These are phyloP conservation scores for Diarsia brunnea DNA, from an alignment of 2,888 invertebrate species.

Conservation along the genomic window DNA sequence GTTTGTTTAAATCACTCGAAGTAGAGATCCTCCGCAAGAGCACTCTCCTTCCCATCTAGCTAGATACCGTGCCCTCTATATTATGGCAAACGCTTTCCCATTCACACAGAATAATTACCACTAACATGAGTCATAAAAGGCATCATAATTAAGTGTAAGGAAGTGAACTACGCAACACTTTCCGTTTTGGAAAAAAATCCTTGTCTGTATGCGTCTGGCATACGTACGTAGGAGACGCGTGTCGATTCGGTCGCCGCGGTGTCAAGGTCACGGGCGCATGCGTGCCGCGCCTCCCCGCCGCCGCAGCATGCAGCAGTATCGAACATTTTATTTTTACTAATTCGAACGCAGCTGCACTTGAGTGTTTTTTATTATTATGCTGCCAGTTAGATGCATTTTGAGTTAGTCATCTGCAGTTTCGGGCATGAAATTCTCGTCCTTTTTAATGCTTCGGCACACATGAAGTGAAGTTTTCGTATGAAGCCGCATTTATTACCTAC, in stretches of 20 bases:
- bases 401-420: slow-evolving; percentile 38
- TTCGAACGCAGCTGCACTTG: slow-evolving; percentile 64
- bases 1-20: not conserved
- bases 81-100: not conserved
- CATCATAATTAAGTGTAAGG: slow-evolving; percentile 6
- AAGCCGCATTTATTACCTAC: not conserved
- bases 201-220: slow-evolving; percentile 20
- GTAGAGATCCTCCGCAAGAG: not conserved
- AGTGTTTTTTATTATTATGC: slow-evolving; percentile 33
- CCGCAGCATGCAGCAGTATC: slow-evolving; percentile 51
- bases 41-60: not conserved
- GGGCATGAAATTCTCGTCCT: slow-evolving; percentile 1
- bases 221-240: slow-evolving; percentile 37
- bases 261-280: slow-evolving; percentile 83
- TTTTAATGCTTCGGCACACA: not conserved
- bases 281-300: slow-evolving; percentile 63
- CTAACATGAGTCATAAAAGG: slow-evolving; percentile 1
- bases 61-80: not conserved
- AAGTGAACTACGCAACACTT: slow-evolving; percentile 12
- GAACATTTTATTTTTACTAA: slow-evolving; percentile 66
- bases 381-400: slow-evolving; percentile 25
- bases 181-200: slow-evolving; percentile 31
- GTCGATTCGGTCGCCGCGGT: slow-evolving; percentile 66
- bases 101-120: slow-evolving; percentile 1
- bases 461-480: not conserved